Evolutionary conservation across 1,140 invertebrate species (phyloP), one percentile per base, ranked within the genome.

Genomic region (Drosophila equinoxialis): DNA sequence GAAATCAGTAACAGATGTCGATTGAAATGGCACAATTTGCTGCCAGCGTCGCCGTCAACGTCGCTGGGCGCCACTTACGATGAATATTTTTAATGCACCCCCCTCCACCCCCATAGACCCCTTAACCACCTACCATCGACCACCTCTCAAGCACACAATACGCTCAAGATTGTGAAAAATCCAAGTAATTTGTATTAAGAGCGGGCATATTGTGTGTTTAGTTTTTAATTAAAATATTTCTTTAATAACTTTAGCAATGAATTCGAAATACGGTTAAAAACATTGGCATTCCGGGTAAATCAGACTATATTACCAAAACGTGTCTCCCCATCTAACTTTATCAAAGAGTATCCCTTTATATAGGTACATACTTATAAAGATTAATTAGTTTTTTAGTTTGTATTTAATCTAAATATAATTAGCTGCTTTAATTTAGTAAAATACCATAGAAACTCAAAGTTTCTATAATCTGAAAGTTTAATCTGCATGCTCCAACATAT

Each of bases 1-100:
- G 87, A 90, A 90, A 90, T 90, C 87, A 90, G 83, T 90, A 90
- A 90, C 87, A 90, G 87, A 90, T 90, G 89, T 90, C 83, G 87
- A 90, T 90, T 90, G 87, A 90, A 90, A 90, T 87, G 89, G 80
- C 89, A 90, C 81, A 87, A 90, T 89, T 51, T 89, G 84, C 84
- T 89, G 84, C 71, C 72, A 67, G 82, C 82, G 67, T 77, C 77
- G 60, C 73, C 67, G 68, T 60, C 64, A 45, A 41, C 67, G 61
- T 63, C 67, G 41, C 33, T 62, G 55, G 54, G 61, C 79, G 83
- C 79, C 79, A 87, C 83, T 86, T 87, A 83, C 79, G 83, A 81
- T 86, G 83, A 86, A 87, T 87, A 87, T 89, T 87, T 87, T 83
- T 77, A 59, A 79, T 83, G 72, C 73, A 17, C 45, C 45, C 45